phyloP scores from a whole-genome alignment of 2,113 vertebrate species.

The Sorex araneus region DNA sequence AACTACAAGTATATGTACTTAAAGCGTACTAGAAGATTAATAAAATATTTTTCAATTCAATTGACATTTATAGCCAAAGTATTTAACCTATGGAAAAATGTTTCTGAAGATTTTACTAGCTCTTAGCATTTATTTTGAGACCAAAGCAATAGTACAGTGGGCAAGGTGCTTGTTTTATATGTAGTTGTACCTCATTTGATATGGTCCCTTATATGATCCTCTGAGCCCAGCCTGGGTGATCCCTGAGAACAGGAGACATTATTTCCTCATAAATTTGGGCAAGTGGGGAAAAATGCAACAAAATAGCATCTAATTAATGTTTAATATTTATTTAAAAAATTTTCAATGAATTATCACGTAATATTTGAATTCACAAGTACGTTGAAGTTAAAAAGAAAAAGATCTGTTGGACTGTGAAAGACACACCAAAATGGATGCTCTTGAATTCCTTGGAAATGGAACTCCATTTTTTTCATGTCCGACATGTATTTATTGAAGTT shows the following conservation, averaged over 20 bases:
- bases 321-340: constrained; percentile 7
- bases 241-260: neutral
- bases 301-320: constrained; percentile 26
- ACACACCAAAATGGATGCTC: neutral
- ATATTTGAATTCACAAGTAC: constrained; percentile 5
- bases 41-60: constrained; percentile 27
- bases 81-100: neutral
- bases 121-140: too few species aligned
- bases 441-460: neutral
- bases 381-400: neutral
- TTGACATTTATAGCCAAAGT: neutral
- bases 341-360: constrained; percentile 51
- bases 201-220: too few species aligned
- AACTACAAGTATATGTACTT: neutral
- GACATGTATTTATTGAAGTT: neutral
- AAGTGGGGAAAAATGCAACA: constrained; percentile 17
- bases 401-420: neutral
- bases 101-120: constrained; percentile 16
- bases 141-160: too few species aligned
- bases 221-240: too few species aligned
- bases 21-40: neutral
- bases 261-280: neutral
- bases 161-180: too few species aligned
- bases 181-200: too few species aligned
- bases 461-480: neutral